Conservation (phyloP, 2,888 invertebrate species). For the Drosophila lacicola region DNA sequence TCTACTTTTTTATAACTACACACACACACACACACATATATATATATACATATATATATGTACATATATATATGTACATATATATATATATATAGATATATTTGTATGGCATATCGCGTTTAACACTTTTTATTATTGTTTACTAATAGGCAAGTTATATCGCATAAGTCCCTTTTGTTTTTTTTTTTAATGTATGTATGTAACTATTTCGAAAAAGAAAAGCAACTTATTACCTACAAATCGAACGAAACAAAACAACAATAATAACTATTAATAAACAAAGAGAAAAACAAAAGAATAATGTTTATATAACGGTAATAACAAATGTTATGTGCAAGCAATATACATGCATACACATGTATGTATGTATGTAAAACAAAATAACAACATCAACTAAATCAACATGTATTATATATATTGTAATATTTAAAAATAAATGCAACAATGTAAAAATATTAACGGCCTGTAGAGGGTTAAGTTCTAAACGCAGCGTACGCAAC, state of each 20-base stretch:
- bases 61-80: neutral
- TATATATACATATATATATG: constrained; percentile 11
- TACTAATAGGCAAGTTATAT: constrained; percentile 71
- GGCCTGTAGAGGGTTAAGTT: neutral
- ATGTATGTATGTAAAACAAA: constrained; percentile 31
- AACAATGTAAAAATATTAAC: constrained; percentile 16
- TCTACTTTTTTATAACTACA: constrained; percentile 44
- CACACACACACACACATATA: constrained; percentile 2
- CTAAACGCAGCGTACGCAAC: neutral
- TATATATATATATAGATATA: constrained; percentile 2
- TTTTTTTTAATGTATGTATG: constrained; percentile 31
- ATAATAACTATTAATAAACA: constrained; percentile 24
- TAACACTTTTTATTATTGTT: constrained; percentile 71
- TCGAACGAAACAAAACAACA: constrained; percentile 30
- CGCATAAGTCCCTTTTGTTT: constrained; percentile 54
- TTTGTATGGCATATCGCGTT: constrained; percentile 55
- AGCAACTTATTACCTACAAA: constrained; percentile 35
- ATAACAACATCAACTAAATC: constrained; percentile 53
- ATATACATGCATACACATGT: constrained; percentile 22
- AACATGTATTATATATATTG: constrained; percentile 70
- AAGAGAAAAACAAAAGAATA: constrained; percentile 1
- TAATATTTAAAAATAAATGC: constrained; percentile 57
- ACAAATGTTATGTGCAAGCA: constrained; percentile 51
- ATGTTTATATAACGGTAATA: constrained; percentile 28
- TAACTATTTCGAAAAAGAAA: constrained; percentile 19